Evolutionary conservation across 2,888 invertebrate genomes (phyloP).

Genomic region (Metallyticus violacea): DNA sequence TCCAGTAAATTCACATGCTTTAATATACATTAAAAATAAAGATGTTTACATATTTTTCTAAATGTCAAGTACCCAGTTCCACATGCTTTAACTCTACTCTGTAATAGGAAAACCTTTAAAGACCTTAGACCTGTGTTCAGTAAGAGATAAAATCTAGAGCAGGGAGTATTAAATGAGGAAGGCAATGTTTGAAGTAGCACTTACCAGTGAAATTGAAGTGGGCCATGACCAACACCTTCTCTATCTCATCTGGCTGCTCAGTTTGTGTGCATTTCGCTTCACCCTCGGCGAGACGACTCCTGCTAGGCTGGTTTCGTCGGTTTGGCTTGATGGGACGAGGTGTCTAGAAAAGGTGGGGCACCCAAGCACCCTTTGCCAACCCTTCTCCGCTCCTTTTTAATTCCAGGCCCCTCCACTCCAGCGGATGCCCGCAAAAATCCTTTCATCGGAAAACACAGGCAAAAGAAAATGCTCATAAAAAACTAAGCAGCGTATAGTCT

Average conservation of each 20-base stretch:
- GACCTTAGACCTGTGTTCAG: not conserved
- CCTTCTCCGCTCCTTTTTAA: not conserved
- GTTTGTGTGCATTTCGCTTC: not conserved
- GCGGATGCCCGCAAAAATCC: not conserved
- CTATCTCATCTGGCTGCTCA: not conserved
- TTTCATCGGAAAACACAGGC: not conserved
- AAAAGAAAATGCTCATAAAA: not conserved
- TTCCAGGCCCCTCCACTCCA: not conserved
- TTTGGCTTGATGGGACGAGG: not conserved
- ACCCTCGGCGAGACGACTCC: not conserved
- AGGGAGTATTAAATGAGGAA: too few relatives aligned
- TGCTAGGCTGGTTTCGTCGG: not conserved
- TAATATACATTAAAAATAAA: too few relatives aligned
- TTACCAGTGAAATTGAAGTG: not conserved
- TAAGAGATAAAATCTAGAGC: not conserved
- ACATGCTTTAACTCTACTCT: too few relatives aligned
- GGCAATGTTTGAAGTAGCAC: too few relatives aligned
- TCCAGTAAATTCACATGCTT: too few relatives aligned
- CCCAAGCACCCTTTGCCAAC: not conserved
- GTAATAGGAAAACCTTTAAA: not conserved
- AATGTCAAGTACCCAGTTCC: too few relatives aligned
- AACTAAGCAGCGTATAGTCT: not conserved
- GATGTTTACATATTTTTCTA: too few relatives aligned
- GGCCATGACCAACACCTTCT: not conserved
- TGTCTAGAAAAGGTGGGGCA: slow-evolving; percentile 16